Evolutionary conservation across 2,888 invertebrate species (phyloP), one percentile per base, ranked within the genome.

Genomic region (Agrochola macilenta): DNA sequence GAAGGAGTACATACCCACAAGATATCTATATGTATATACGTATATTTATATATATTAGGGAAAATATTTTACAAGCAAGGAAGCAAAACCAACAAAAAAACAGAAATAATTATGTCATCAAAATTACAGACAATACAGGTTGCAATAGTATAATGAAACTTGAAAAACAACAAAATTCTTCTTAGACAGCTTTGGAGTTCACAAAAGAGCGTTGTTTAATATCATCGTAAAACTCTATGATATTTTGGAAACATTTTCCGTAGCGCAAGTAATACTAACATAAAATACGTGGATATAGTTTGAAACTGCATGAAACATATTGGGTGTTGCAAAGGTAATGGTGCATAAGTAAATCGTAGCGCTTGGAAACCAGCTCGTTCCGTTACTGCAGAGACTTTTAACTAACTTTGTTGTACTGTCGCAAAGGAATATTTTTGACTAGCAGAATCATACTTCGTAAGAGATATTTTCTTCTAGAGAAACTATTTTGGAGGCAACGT

Each of bases 251-350:
- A 66, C 74, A 74, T 64, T 69, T 73, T 79, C 76, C 20, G 72
- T 61, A 74, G 68, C 54, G 35, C 54, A 66, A 66, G 69, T 79
- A 75, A 63, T 75, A 58, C 61, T 66, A 61, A 35, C 74, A 77
- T 75, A 78, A 84, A 81, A 43, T 84, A 77, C 61, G 58, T 68
- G 60, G 76, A 76, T 75, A 74, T 49, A 83, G 66, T 84, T 84
- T 49, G 61, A 46, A 84, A 84, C 81, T 81, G 78, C 54, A 73
- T 74, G 81, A 78, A 76, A 81, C 84, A 84, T 84, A 84, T 75
- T 84, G 84, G 63, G 78, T 84, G 77, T 75, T 84, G 73, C 69
- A 64, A 84, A 73, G 81, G 83, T 84, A 84, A 84, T 81, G 84
- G 81, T 64, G 81, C 73, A 78, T 71, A 81, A 81, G 84, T 84